These are phyloP conservation scores for Drymodes brunneopygia DNA, from an alignment of 2,113 vertebrate genomes.

Conservation along the genomic window DNA sequence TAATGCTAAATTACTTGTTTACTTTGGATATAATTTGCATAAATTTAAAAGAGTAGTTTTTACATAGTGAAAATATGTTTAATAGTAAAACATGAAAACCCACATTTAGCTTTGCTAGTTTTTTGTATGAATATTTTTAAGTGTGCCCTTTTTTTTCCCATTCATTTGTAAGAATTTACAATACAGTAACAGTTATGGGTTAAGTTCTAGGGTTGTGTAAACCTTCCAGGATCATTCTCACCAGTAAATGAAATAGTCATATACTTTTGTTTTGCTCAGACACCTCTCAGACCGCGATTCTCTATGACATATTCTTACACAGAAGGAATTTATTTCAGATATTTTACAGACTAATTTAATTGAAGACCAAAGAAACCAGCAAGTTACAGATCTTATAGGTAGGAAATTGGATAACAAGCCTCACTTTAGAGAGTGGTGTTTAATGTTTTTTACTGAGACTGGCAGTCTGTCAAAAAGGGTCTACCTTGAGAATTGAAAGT, in stretches of 20 bases:
- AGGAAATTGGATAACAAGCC: background rate
- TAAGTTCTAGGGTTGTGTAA: background rate
- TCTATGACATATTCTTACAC: background rate
- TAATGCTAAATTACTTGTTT: background rate
- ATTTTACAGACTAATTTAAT: background rate
- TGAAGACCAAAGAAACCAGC: background rate
- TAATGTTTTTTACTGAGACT: background rate
- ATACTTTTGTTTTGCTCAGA: background rate
- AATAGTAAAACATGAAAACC: background rate
- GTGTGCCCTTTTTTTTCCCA: fast-evolving
- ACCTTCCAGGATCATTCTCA: background rate
- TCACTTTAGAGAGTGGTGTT: background rate
- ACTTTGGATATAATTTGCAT: background rate
- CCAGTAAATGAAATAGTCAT: background rate
- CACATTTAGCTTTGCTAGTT: background rate
- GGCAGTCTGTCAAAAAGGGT: background rate
- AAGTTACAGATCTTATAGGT: background rate
- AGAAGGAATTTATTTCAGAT: background rate
- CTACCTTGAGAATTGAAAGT: fast-evolving
- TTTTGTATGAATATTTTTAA: background rate
- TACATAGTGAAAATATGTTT: background rate
- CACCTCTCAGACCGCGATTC: background rate
- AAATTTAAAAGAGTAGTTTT: background rate
- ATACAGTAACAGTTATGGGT: background rate
- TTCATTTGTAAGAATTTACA: background rate